Percentiles rank a stretch among this genome's conserved stretches.
These are phyloP conservation scores for Heliconius ismenius DNA, from an alignment of 2,888 invertebrate species.

Conservation along the genomic window DNA sequence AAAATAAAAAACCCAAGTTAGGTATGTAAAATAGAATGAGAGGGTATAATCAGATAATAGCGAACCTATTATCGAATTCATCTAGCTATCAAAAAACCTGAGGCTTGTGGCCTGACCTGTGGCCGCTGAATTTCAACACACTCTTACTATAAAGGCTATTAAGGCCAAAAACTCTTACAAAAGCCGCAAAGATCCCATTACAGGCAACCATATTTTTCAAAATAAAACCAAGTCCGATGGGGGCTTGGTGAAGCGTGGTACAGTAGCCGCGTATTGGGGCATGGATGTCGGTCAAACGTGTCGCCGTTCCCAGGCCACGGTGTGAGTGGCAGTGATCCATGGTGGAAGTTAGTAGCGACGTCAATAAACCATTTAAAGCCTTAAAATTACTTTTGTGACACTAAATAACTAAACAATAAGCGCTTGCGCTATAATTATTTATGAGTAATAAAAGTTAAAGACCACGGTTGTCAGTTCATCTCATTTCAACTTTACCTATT, in stretches of 20 bases:
- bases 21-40: too few species aligned
- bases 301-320: background rate
- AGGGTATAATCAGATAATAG: too few species aligned
- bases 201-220: slow-evolving; percentile 14
- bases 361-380: background rate
- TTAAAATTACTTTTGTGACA: background rate
- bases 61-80: too few species aligned
- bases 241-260: slow-evolving; percentile 45
- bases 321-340: background rate
- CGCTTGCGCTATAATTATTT: too few species aligned
- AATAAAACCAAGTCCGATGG: slow-evolving; percentile 10
- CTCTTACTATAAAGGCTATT: background rate
- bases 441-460: too few species aligned
- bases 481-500: too few species aligned
- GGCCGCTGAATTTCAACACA: background rate
- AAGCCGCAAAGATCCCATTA: slow-evolving; percentile 16
- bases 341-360: background rate
- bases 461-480: too few species aligned
- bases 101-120: too few species aligned
- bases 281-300: slow-evolving; percentile 50
- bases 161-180: slow-evolving; percentile 2
- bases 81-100: too few species aligned
- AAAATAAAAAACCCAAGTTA: too few species aligned
- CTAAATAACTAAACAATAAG: too few species aligned
- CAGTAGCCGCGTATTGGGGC: slow-evolving; percentile 51